phyloP scores from a whole-genome alignment of 92 coral and sea anemone species.

The Porites evermanni region DNA sequence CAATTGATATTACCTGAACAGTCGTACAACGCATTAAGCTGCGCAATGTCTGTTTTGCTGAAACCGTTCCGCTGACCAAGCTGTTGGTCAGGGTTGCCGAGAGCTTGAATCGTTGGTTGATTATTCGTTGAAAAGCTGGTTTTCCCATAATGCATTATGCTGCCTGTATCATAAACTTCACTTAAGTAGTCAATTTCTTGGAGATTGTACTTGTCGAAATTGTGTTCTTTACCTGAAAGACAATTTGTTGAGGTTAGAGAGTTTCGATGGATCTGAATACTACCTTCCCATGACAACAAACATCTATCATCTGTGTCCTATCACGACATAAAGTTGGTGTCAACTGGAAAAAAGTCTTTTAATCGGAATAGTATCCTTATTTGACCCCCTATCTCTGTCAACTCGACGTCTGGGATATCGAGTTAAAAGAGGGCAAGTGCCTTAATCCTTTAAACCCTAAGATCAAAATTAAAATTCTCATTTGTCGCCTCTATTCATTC shows the following conservation, averaged over 20 bases:
- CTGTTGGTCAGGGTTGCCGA: slow-evolving; percentile 50
- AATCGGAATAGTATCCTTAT: too few relatives aligned
- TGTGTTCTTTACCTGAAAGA: slow-evolving; percentile 67
- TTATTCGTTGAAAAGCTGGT: slow-evolving; percentile 58
- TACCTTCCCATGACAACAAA: too few relatives aligned
- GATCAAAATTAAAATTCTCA: too few relatives aligned
- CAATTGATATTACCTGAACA: slow-evolving; percentile 60
- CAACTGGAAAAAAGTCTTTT: too few relatives aligned
- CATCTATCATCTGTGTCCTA: too few relatives aligned
- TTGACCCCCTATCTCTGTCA: too few relatives aligned
- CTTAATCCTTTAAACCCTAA: too few relatives aligned
- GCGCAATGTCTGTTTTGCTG: slow-evolving; percentile 69
- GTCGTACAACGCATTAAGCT: slow-evolving; percentile 80
- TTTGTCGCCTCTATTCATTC: too few relatives aligned
- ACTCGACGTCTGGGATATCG: too few relatives aligned
- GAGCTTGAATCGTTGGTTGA: slow-evolving; percentile 66
- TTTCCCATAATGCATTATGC: slow-evolving; percentile 89
- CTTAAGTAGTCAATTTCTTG: slow-evolving; percentile 62
- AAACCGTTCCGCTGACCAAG: slow-evolving; percentile 78
- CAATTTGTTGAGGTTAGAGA: neutral
- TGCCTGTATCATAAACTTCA: slow-evolving; percentile 68
- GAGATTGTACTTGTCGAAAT: slow-evolving; percentile 74
- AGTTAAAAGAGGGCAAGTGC: too few relatives aligned
- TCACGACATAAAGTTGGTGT: too few relatives aligned
- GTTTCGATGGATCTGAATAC: too few relatives aligned